Conservation (phyloP, 2,888 invertebrate genomes). For the Athalia cordata region DNA sequence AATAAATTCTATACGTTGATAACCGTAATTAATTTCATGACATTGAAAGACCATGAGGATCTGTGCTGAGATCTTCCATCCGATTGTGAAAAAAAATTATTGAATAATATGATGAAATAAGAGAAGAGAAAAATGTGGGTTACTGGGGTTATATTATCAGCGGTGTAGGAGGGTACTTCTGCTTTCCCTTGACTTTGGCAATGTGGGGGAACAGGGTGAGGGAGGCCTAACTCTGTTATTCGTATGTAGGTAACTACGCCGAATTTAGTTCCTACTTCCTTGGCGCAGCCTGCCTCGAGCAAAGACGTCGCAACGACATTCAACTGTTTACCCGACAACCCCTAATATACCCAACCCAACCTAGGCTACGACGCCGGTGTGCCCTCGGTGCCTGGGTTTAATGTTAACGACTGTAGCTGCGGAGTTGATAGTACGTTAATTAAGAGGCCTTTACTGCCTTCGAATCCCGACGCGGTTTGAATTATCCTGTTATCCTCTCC, state of each 20-base stretch:
- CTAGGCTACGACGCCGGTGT: conserved; percentile 10
- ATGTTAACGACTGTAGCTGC: conserved; percentile 48
- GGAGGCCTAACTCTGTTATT: conserved; percentile 31
- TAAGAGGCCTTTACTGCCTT: conserved; percentile 46
- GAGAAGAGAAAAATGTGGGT: no score
- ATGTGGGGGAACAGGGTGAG: neutral
- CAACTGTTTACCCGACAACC: conserved; percentile 44
- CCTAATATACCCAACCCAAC: conserved; percentile 30
- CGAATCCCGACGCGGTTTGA: conserved; percentile 48
- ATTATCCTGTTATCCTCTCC: conserved; percentile 46
- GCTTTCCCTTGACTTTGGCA: conserved; percentile 33
- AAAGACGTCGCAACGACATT: conserved; percentile 43
- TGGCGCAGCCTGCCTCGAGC: conserved; percentile 23
- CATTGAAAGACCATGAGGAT: no score
- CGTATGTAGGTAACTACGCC: conserved; percentile 38
- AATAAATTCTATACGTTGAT: no score
- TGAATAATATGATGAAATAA: no score
- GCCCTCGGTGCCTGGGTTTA: conserved; percentile 42
- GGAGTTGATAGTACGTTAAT: conserved; percentile 49
- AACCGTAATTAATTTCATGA: no score
- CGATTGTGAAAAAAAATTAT: no score
- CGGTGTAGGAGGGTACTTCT: neutral
- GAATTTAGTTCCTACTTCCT: conserved; percentile 40
- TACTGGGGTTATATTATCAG: conserved; percentile 6
- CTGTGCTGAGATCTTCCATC: no score